Evolutionary conservation across 2,113 vertebrate genomes (phyloP).

Genomic region (Pachyramphus minor): DNA sequence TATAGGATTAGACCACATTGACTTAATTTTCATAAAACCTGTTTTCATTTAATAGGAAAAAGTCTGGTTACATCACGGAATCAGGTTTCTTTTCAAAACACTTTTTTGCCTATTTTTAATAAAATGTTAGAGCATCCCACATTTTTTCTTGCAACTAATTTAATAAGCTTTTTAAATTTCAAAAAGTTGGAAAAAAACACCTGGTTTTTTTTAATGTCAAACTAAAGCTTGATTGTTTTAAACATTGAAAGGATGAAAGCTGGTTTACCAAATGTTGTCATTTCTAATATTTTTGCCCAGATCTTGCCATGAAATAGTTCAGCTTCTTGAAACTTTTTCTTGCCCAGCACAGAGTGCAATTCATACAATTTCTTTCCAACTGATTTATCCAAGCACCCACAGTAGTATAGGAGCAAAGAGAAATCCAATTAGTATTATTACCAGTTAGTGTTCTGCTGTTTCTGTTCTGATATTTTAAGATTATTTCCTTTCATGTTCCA

Average conservation of each 20-base stretch:
- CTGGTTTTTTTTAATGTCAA: accelerated
- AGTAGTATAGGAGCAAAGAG: not conserved
- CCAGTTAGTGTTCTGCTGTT: not conserved
- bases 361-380: not conserved
- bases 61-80: not conserved
- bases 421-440: not conserved
- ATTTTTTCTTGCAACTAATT: not conserved
- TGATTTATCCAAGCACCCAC: not conserved
- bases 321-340: not conserved
- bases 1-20: not conserved
- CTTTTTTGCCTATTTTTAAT: not conserved
- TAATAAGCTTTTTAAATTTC: not conserved
- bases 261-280: not conserved
- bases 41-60: not conserved
- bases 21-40: not conserved
- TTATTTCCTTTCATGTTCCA: not conserved
- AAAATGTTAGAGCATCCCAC: not conserved
- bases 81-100: not conserved
- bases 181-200: not conserved
- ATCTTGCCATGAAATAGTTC: not conserved
- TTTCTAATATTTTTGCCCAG: not conserved
- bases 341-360: not conserved
- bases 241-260: not conserved
- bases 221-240: not conserved
- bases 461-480: not conserved